Conservation (phyloP, 2,888 invertebrate genomes). For the Cistogaster globosa region DNA sequence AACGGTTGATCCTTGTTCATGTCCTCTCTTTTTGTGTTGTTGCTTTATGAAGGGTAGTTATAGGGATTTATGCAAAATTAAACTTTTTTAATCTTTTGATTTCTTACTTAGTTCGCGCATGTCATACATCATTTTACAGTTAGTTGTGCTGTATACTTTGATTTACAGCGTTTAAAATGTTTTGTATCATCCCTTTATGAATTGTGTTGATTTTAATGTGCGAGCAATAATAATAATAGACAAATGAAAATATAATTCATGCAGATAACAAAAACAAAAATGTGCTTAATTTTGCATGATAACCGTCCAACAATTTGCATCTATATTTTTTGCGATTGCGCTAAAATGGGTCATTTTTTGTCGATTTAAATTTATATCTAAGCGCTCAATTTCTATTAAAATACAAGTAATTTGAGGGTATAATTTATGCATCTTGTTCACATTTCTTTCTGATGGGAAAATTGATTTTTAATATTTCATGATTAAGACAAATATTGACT, state of each 20-base stretch:
- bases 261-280: slow-evolving; percentile 29
- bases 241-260: slow-evolving; percentile 32
- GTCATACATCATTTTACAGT: slow-evolving; percentile 56
- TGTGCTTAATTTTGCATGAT: slow-evolving; percentile 43
- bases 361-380: background rate
- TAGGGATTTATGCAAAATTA: slow-evolving; percentile 57
- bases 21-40: background rate
- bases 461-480: too few relatives aligned
- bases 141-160: slow-evolving; percentile 31
- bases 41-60: slow-evolving; percentile 52
- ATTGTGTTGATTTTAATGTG: slow-evolving; percentile 36
- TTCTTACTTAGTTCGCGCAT: slow-evolving; percentile 60
- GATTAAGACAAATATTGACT: too few relatives aligned
- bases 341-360: background rate
- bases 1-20: background rate
- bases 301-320: slow-evolving; percentile 31
- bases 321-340: slow-evolving; percentile 52
- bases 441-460: too few relatives aligned
- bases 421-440: too few relatives aligned
- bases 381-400: background rate
- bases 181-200: slow-evolving; percentile 66
- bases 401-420: background rate
- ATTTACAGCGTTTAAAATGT: slow-evolving; percentile 32
- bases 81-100: slow-evolving; percentile 43
- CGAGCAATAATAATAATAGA: background rate